Conservation (phyloP, 64 coral and sea anemone species). For the Porites australiensis region DNA sequence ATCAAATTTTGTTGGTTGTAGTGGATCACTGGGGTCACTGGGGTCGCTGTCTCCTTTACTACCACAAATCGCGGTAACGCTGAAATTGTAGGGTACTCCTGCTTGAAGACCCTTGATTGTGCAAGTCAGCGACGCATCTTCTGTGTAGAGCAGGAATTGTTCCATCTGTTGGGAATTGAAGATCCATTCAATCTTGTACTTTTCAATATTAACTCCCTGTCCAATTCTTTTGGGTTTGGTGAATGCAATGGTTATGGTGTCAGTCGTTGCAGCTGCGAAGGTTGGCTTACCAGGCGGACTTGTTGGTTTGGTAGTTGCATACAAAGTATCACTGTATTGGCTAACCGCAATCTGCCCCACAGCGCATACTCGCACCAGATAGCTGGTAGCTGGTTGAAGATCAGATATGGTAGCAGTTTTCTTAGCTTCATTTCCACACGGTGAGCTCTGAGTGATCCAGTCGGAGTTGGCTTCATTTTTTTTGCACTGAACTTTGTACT, state of each 20-base stretch:
- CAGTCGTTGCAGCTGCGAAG: slow-evolving; percentile 17
- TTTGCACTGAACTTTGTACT: slow-evolving; percentile 49
- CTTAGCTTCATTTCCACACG: background rate
- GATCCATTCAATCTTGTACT: slow-evolving; percentile 24
- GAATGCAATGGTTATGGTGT: slow-evolving; percentile 1
- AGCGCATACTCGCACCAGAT: background rate
- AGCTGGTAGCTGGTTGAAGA: slow-evolving; percentile 19
- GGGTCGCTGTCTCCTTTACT: background rate
- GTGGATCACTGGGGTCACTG: background rate
- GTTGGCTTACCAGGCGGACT: slow-evolving; percentile 27
- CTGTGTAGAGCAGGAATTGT: background rate
- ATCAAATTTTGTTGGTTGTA: background rate
- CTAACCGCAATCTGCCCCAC: background rate
- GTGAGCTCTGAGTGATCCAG: slow-evolving; percentile 4
- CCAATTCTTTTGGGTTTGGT: background rate
- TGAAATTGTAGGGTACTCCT: background rate
- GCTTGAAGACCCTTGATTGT: background rate
- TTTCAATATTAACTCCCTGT: background rate
- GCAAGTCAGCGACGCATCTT: background rate
- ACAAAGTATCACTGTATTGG: slow-evolving; percentile 21
- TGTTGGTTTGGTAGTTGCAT: slow-evolving; percentile 5
- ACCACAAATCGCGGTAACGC: slow-evolving; percentile 14
- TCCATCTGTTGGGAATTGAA: slow-evolving; percentile 7
- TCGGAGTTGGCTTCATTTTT: slow-evolving; percentile 2
- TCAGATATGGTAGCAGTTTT: background rate